Evolutionary conservation across 2,797 vertebrate genomes (phyloP).

Genomic region (Manis crassicaudata): DNA sequence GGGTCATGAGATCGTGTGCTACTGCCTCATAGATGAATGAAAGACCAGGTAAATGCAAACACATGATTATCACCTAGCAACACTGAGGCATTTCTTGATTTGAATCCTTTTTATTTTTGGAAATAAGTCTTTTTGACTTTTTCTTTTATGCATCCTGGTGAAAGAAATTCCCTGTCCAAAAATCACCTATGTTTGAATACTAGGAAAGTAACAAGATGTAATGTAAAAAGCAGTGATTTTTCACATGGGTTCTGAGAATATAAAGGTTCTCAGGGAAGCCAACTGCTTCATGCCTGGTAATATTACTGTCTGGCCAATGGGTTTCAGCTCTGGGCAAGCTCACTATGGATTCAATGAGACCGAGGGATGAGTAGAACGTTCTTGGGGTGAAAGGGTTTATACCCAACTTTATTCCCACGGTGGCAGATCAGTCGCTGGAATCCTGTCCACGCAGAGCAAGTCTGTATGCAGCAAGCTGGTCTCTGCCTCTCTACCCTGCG

Average conservation of each 20-base stretch:
- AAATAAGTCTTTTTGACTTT: constrained; percentile 16
- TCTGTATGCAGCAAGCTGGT: too few species aligned
- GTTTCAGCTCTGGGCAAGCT: too few species aligned
- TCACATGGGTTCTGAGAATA: not conserved
- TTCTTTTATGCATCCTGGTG: not conserved
- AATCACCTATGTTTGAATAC: not conserved
- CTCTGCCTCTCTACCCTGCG: too few species aligned
- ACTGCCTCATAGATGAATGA: not conserved
- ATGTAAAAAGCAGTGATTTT: constrained; percentile 23
- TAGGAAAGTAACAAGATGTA: not conserved
- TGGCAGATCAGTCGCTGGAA: too few species aligned
- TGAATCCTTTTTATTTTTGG: not conserved
- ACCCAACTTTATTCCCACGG: too few species aligned
- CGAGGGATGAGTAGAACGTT: too few species aligned
- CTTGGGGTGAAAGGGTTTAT: too few species aligned
- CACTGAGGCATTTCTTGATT: not conserved
- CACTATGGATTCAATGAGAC: too few species aligned
- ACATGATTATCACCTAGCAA: not conserved
- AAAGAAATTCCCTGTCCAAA: not conserved
- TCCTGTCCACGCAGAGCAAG: too few species aligned
- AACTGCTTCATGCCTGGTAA: rapidly evolving
- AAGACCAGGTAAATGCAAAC: not conserved
- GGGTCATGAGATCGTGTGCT: not conserved
- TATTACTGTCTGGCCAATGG: too few species aligned
- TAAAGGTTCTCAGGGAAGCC: not conserved